Evolutionary conservation across 2,113 vertebrate genomes (phyloP).

Genomic region (Takifugu bimaculatus): DNA sequence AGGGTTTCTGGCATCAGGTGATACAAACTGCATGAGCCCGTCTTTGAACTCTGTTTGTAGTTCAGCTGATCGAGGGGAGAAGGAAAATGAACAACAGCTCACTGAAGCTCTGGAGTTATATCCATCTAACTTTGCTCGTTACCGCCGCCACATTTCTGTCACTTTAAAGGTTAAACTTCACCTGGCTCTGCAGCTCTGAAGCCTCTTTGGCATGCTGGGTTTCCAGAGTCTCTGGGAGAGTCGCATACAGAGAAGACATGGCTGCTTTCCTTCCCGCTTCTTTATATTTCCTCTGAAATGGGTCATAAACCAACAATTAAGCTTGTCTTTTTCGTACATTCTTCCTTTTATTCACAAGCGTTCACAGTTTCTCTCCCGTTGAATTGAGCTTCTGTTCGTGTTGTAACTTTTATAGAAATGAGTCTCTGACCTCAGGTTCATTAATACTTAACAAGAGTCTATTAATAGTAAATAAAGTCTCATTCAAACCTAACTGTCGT

Average conservation of each 20-base stretch:
- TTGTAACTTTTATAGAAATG: no score
- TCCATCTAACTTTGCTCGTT: neutral
- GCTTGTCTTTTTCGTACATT: neutral
- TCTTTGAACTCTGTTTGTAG: conserved; percentile 32
- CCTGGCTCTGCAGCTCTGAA: conserved; percentile 56
- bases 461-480: no score
- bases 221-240: conserved; percentile 41
- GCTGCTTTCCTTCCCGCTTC: conserved; percentile 65
- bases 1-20: conserved; percentile 58
- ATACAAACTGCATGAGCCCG: conserved; percentile 22
- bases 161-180: conserved; percentile 2
- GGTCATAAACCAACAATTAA: conserved; percentile 39
- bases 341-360: no score
- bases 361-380: no score
- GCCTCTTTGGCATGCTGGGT: conserved; percentile 49
- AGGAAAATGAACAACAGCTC: neutral
- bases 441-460: no score
- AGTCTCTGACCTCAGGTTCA: neutral
- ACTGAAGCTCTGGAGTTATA: neutral
- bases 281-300: conserved; percentile 78
- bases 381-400: no score
- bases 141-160: no score
- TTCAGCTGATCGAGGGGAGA: conserved; percentile 27
- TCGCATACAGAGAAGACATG: conserved; percentile 41
- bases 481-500: no score